phyloP scores from a whole-genome alignment of 1,140 invertebrate genomes.

The Diorhabda carinulata region DNA sequence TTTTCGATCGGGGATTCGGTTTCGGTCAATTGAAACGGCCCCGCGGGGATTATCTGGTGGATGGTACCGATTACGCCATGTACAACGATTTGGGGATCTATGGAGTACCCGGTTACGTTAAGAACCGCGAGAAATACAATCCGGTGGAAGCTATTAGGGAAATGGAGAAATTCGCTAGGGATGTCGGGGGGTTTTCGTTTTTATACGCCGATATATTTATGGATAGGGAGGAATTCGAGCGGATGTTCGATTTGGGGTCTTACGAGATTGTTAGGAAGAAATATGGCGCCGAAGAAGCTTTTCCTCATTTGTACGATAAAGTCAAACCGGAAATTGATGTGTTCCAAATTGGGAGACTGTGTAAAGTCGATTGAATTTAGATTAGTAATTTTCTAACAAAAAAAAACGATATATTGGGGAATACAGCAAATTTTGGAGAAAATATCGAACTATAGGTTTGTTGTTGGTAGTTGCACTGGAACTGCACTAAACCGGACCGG shows the following conservation, averaged over 20 bases:
- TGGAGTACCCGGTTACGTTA: constrained; percentile 55
- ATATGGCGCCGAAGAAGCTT: constrained; percentile 52
- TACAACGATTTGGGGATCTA: constrained; percentile 58
- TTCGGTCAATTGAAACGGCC: constrained; percentile 51
- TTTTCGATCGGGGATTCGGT: constrained; percentile 52
- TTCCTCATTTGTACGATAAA: constrained; percentile 55
- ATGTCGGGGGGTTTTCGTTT: constrained; percentile 56
- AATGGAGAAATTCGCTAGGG: constrained; percentile 57
- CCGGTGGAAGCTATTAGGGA: constrained; percentile 52
- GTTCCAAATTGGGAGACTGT: constrained; percentile 56
- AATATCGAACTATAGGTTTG: background rate
- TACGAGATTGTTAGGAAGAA: constrained; percentile 52
- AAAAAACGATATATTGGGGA: no score
- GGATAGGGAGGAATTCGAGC: constrained; percentile 55
- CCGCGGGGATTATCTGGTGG: constrained; percentile 48
- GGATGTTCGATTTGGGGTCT: constrained; percentile 53
- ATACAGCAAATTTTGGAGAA: background rate
- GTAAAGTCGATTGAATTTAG: constrained; percentile 25
- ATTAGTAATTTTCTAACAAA: no score
- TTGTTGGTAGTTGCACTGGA: background rate
- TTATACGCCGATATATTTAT: constrained; percentile 66
- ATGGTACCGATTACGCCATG: constrained; percentile 52
- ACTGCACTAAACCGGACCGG: no score
- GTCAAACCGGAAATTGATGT: constrained; percentile 68
- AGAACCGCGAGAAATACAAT: constrained; percentile 51